These are phyloP conservation scores for Brienomyrus brachyistius DNA, from an alignment of 2,113 vertebrate genomes.

Conservation along the genomic window DNA sequence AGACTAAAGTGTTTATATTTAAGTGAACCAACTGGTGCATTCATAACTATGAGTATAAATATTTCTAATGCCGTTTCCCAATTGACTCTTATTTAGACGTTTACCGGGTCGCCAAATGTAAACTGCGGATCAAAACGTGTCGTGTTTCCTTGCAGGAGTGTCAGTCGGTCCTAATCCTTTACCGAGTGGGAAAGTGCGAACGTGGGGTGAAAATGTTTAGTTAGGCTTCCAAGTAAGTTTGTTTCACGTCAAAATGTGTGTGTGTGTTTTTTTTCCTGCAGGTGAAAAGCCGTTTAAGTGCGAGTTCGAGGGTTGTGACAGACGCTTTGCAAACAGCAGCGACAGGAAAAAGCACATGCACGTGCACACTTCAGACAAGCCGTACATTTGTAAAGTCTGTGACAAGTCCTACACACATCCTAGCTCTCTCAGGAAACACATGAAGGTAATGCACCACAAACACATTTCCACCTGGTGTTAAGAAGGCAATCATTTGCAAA, in stretches of 20 bases:
- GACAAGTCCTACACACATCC: constrained; percentile 84
- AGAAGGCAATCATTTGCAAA: background rate
- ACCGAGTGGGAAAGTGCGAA: background rate
- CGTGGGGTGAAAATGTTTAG: background rate
- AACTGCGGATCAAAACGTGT: background rate
- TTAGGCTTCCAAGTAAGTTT: background rate
- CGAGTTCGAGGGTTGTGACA: constrained; percentile 76
- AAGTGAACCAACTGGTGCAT: background rate
- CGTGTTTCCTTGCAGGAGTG: background rate
- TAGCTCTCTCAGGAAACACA: constrained; percentile 99
- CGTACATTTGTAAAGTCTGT: constrained; percentile 78
- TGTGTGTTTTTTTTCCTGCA: constrained; percentile 56
- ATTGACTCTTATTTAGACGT: background rate
- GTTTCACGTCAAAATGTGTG: constrained; percentile 7
- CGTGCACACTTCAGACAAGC: constrained; percentile 76
- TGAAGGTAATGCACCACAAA: constrained; percentile 81
- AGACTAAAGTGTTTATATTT: background rate
- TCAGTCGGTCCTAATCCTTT: background rate
- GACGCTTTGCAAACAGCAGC: constrained; percentile 79
- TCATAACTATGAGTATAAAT: background rate
- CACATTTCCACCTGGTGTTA: background rate
- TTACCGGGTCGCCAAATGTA: background rate
- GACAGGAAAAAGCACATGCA: constrained; percentile 83
- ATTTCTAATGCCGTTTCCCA: background rate
- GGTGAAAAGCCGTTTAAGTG: constrained; percentile 99